Conservation (phyloP, 2,113 vertebrate species). For the Stegastes partitus region DNA sequence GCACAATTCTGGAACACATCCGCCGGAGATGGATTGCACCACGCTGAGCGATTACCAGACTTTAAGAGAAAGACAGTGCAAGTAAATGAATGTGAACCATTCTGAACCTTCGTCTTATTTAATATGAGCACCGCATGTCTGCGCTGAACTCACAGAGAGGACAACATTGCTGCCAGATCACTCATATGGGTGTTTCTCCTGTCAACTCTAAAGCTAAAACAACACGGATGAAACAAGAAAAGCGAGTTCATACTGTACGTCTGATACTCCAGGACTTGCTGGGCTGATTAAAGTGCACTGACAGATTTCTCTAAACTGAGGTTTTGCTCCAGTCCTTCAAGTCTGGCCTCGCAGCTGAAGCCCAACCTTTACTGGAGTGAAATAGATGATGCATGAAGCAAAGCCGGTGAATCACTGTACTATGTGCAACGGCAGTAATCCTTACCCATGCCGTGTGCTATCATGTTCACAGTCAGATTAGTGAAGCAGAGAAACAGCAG, state of each 20-base stretch:
- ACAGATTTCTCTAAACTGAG: conserved; percentile 1
- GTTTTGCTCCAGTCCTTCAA: conserved; percentile 31
- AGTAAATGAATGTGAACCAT: neutral
- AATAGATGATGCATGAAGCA: conserved; percentile 49
- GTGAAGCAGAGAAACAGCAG: conserved; percentile 5
- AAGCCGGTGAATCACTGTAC: conserved; percentile 60
- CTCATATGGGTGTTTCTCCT: conserved; percentile 54
- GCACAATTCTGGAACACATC: conserved; percentile 32
- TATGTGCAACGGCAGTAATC: conserved; percentile 31
- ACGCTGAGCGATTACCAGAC: neutral
- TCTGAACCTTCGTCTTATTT: conserved; percentile 17
- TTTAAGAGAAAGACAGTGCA: neutral
- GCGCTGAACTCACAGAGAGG: neutral
- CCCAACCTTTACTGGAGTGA: conserved; percentile 24
- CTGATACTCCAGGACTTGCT: conserved; percentile 15
- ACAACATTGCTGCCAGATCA: conserved; percentile 33
- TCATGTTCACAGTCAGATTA: conserved; percentile 25
- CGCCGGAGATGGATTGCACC: conserved; percentile 34
- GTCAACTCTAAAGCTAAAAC: conserved; percentile 23
- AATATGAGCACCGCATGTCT: neutral
- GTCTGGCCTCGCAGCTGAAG: conserved; percentile 62
- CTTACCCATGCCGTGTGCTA: conserved; percentile 18
- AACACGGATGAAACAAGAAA: conserved; percentile 47
- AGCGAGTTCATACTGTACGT: conserved; percentile 32
- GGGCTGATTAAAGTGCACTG: neutral